Base-by-base conservation (phyloP, 2,113 vertebrate species). In the Castor canadensis region DNA sequence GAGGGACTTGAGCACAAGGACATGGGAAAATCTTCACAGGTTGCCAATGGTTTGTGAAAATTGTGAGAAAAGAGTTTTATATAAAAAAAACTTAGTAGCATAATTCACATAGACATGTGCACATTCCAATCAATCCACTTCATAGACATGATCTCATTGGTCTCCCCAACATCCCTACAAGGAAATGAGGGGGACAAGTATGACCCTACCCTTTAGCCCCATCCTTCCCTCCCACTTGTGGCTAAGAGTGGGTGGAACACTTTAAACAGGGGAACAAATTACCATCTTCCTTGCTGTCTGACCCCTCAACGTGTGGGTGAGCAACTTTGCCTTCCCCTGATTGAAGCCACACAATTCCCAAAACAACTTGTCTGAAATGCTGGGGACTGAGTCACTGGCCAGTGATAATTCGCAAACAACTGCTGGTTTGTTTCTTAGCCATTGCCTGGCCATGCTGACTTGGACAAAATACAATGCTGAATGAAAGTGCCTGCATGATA, bases 81-180 rank as follows among this genome's bases (percentile, higher is more conserved):
- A 54, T 45, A 3, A 94, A 89, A 85, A 93, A 94, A 88, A 96
- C 91, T 95, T 93, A 84, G 52, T 94, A 94, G 71, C 71, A 58
- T 93, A 89, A 92, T 86, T 96, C 94, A 96, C 79, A 83, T 85
- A 92, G 94, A 94, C 94, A 91, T 40, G 94, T 94, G 87, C 73
- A 89, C 97, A 97, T 97, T 98, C 97, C 96, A 97, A 88, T 91
- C 81, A 94, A 85, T 81, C 79, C 75, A 87, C 91, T 93, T 93
- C 67, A 81, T 77, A 98, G 97, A 98, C 97, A 96, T 97, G 97
- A 98, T 89, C 96, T 98, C 97, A 98, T 66, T 98, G 96, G 93
- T 95, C 94, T 97, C 94, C 96, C 93, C 96, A 97, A 95, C 90
- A 97, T 96, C 94, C 96, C 77, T 94, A 95, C 38, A 96, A 97